Evolutionary conservation across 2,888 invertebrate species (phyloP), one percentile per base, ranked within the genome.

Genomic region (Caradrina kadenii): DNA sequence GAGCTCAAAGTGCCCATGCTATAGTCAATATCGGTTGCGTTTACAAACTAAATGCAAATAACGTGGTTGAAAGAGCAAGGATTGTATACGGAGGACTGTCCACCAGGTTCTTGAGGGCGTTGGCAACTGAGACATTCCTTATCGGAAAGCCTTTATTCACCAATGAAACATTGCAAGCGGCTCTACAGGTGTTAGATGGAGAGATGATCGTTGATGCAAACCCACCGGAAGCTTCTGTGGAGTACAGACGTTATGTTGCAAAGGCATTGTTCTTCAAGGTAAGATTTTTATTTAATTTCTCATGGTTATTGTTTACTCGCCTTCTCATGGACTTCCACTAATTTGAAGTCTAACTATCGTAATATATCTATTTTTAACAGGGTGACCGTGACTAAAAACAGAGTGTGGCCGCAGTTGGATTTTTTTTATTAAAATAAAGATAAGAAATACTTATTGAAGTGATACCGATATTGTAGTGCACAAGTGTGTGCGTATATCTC

Each of bases 11-110:
- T 86, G 97, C 97, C 0, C 97, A 97, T 83, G 98, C 98, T 0
- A 96, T 97, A 69, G 97, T 98, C 0, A 97, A 98, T 84, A 97
- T 97, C 6, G 98, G 97, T 3, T 98, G 98, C 85, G 90, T 97
- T 0, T 96, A 97, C 62, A 87, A 90, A 80, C 54, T 92, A 0
- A 74, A 81, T 2, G 42, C 56, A 2, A 72, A 79, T 6, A 82
- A 82, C 31, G 60, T 79, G 10, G 78, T 92, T 58, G 70, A 92
- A 72, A 86, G 86, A 26, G 96, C 96, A 0, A 90, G 91, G 50
- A 94, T 97, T 13, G 95, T 96, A 0, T 97, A 94, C 76, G 97
- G 97, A 22, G 96, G 96, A 13, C 96, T 97, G 2, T 94, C 94
- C 50, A 83, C 94, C 1, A 75, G 73, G 4, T 93, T 92, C 35